Evolutionary conservation across 2,888 invertebrate species (phyloP), one percentile per base, ranked within the genome.

Genomic region (Lasioglossum calceatum): DNA sequence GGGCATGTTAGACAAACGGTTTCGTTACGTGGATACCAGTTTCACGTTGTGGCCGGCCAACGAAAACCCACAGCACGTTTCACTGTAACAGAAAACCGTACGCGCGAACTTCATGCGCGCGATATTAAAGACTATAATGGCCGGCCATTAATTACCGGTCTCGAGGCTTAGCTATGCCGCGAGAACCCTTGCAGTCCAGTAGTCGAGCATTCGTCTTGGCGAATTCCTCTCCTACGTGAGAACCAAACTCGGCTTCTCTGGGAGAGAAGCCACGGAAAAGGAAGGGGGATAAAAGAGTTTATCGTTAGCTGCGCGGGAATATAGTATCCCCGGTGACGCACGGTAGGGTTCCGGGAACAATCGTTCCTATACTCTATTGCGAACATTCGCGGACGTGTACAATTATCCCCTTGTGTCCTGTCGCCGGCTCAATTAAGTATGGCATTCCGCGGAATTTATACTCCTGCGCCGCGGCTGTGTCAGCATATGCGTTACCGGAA

Each of bases 81-180:
- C 86, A 79, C 77, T 85, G 87, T 91, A 89, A 90, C 86, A 83
- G 91, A 88, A 88, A 91, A 82, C 85, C 88, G 81, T 88, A 89
- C 89, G 89, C 77, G 87, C 89, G 90, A 91, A 92, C 92, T 92
- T 93, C 91, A 92, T 90, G 92, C 90, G 87, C 88, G 91, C 88
- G 91, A 93, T 93, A 93, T 94, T 93, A 93, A 92, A 92, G 92
- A 90, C 90, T 90, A 89, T 93, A 93, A 93, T 93, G 92, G 91
- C 86, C 81, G 91, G 87, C 88, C 91, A 93, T 93, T 94, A 93
- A 93, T 93, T 93, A 93, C 88, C 88, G 70, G 74, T 82, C 87
- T 79, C 86, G 80, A 42, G 84, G 82, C 81, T 87, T 72, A 58
- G 82, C 88, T 70, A 64, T 75, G 83, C 87, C 83, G 73, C 87